Conservation (phyloP, 92 coral and sea anemone species). For the Phenganax marumi region DNA sequence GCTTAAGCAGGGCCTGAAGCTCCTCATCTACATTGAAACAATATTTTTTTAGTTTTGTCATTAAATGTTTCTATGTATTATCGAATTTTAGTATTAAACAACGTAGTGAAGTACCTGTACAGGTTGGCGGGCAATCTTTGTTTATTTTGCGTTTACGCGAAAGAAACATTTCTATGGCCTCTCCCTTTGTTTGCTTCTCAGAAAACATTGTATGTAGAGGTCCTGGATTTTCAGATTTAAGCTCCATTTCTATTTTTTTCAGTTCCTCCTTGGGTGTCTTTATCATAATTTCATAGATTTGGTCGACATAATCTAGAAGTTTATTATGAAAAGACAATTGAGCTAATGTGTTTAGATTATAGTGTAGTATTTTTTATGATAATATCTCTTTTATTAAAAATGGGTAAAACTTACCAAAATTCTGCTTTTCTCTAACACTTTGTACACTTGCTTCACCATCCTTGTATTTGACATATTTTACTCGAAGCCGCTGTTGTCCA, state of each 20-base stretch:
- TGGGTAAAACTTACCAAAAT: not conserved
- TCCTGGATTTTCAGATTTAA: not conserved
- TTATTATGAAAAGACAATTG: not conserved
- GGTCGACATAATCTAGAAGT: slow-evolving; percentile 54
- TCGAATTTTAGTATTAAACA: no score
- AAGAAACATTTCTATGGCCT: no score
- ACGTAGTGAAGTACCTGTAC: no score
- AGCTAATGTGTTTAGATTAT: not conserved
- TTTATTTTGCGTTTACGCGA: no score
- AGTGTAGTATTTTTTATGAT: not conserved
- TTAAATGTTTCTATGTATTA: no score
- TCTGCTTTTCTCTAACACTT: not conserved
- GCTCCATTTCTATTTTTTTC: slow-evolving; percentile 45
- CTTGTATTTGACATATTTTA: slow-evolving; percentile 9
- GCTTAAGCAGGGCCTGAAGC: no score
- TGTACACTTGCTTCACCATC: slow-evolving; percentile 16
- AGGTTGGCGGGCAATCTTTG: no score
- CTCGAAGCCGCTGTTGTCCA: slow-evolving; percentile 16
- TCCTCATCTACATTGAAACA: no score
- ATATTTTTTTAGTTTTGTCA: no score
- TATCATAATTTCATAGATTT: slow-evolving; percentile 51
- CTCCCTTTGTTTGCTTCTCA: slow-evolving; percentile 50
- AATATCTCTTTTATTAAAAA: not conserved
- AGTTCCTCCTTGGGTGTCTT: slow-evolving; percentile 55
- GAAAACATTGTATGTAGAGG: slow-evolving; percentile 52